Percentiles rank a stretch among this genome's conserved stretches.
Evolutionary conservation across 2,797 vertebrate genomes (phyloP).

Genomic region (Pangasius macronema): DNA sequence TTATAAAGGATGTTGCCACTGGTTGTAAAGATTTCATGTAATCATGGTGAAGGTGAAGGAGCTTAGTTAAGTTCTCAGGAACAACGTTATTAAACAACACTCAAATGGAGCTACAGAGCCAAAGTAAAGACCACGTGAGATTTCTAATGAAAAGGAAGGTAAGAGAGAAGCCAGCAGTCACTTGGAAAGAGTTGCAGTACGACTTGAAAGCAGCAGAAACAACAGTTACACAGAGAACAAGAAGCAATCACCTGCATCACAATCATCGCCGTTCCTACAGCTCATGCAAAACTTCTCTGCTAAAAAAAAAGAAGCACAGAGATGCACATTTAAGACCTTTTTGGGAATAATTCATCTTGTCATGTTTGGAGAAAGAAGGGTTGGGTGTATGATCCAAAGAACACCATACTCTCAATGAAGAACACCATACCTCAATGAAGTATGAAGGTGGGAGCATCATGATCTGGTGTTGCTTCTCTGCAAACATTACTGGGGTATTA

Average conservation of each 20-base stretch:
- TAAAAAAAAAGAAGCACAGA: neutral
- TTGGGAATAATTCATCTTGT: neutral
- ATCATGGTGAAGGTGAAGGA: neutral
- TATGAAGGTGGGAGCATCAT: neutral
- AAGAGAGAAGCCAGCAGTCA: neutral
- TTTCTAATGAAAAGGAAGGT: neutral
- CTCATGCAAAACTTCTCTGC: neutral
- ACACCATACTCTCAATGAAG: neutral
- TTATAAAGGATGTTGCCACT: neutral
- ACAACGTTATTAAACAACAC: neutral
- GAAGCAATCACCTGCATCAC: neutral
- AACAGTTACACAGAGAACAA: neutral
- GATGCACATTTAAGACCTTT: neutral
- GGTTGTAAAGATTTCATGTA: no score
- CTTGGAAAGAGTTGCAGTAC: neutral
- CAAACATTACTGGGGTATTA: neutral
- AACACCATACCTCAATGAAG: neutral
- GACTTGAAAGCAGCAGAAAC: neutral
- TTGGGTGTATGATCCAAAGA: neutral
- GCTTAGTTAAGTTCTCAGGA: neutral
- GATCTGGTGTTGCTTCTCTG: neutral
- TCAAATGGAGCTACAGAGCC: neutral
- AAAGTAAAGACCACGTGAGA: neutral
- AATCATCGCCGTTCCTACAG: neutral
- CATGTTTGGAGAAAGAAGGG: neutral